Evolutionary conservation across 1,140 invertebrate genomes (phyloP).

Genomic region (Zaprionus nigranus): DNA sequence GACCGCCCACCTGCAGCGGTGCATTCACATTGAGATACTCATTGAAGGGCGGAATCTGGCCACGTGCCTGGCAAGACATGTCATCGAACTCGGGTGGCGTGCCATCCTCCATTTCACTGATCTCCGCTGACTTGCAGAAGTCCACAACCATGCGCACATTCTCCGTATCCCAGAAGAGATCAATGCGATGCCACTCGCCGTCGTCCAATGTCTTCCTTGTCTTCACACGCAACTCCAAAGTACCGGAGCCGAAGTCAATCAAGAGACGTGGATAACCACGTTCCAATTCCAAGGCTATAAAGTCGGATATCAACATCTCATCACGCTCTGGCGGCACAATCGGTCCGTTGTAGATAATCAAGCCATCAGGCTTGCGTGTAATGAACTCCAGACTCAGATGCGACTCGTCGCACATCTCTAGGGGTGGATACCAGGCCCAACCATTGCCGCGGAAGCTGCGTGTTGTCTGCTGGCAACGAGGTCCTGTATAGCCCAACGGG

Average conservation of each 20-base stretch:
- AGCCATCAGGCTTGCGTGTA: conserved; percentile 94
- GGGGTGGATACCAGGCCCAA: conserved; percentile 97
- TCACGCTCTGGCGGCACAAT: conserved; percentile 95
- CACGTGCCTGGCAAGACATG: conserved; percentile 93
- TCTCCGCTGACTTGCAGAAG: conserved; percentile 93
- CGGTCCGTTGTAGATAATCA: conserved; percentile 98
- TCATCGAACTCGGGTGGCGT: conserved; percentile 94
- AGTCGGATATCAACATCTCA: conserved; percentile 95
- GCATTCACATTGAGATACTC: conserved; percentile 98
- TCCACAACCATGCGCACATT: conserved; percentile 96
- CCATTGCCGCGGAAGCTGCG: conserved; percentile 96
- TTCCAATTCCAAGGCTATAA: conserved; percentile 96
- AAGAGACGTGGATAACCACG: conserved; percentile 95
- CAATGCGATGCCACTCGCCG: conserved; percentile 97
- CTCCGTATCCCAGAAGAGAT: conserved; percentile 98
- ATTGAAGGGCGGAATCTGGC: conserved; percentile 96
- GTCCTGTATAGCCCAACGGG: conserved; percentile 95
- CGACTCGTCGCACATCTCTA: conserved; percentile 98
- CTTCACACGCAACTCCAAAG: conserved; percentile 94
- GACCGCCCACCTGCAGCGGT: conserved; percentile 96
- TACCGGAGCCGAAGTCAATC: conserved; percentile 98
- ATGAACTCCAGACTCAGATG: conserved; percentile 98
- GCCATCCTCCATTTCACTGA: conserved; percentile 94
- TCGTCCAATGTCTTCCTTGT: conserved; percentile 94
- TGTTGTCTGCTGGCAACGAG: conserved; percentile 97